These are phyloP conservation scores for Acanthaster planci DNA, from an alignment of 35 echinoderm and acorn worm genomes.

Conservation along the genomic window DNA sequence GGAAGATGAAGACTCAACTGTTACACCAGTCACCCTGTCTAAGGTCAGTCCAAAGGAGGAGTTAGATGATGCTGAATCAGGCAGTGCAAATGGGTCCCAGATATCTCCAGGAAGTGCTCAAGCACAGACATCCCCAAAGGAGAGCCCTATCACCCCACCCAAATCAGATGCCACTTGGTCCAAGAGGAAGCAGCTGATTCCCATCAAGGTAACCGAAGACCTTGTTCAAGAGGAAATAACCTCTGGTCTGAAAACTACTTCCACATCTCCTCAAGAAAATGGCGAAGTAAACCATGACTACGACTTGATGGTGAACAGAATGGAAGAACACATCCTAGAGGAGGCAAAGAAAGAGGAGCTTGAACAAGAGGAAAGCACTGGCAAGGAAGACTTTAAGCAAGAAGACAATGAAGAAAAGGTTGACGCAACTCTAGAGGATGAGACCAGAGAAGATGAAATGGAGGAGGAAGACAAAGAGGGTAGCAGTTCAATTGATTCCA, in stretches of 20 bases:
- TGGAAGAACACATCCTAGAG: not conserved
- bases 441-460: not conserved
- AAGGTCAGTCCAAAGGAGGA: not conserved
- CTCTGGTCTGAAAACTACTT: not conserved
- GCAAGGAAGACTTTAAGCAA: not conserved
- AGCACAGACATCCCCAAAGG: conserved; percentile 1
- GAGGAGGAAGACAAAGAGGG: conserved; percentile 11
- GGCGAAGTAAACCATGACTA: not conserved
- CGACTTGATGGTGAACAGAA: not conserved
- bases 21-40: not conserved
- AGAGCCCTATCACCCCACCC: not conserved
- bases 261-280: not conserved
- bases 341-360: not conserved
- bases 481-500: not conserved
- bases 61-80: not conserved
- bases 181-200: conserved; percentile 14
- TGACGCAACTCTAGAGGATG: not conserved
- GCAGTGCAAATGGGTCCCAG: conserved; percentile 6
- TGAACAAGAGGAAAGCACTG: not conserved
- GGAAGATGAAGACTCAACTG: not conserved
- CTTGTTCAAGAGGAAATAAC: not conserved
- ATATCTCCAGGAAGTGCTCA: not conserved
- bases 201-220: not conserved
- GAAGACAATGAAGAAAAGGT: conserved; percentile 19
- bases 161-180: not conserved